A percentile compares a stretch with the other conserved stretches of the same genome.
phyloP scores from a whole-genome alignment of 2,888 invertebrate genomes.

The Tupiocoris notatus region DNA sequence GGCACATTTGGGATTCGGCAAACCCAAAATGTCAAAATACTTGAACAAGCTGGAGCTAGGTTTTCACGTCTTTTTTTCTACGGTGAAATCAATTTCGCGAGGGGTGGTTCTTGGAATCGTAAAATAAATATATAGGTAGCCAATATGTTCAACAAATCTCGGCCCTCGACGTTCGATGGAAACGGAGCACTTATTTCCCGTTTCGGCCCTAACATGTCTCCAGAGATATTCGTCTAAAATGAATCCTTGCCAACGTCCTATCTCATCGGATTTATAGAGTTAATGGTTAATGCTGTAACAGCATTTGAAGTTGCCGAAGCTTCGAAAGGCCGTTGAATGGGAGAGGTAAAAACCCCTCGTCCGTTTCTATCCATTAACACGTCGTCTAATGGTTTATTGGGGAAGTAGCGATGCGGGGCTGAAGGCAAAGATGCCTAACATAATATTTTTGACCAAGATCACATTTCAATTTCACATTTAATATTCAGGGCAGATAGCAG shows the following conservation, averaged over 20 bases:
- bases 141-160: too few relatives aligned
- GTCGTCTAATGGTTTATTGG: neutral
- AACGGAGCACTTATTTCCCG: neutral
- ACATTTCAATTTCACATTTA: too few relatives aligned
- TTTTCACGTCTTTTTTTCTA: too few relatives aligned
- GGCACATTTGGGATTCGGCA: too few relatives aligned
- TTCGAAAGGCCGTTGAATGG: neutral
- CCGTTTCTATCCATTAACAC: neutral
- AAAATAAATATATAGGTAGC: too few relatives aligned
- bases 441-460: too few relatives aligned
- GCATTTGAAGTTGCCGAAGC: conserved; percentile 5
- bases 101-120: too few relatives aligned
- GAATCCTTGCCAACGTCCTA: neutral
- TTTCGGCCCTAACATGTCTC: neutral
- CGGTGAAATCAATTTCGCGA: too few relatives aligned
- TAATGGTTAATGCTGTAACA: conserved; percentile 10
- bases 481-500: too few relatives aligned
- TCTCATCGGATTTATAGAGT: conserved; percentile 17
- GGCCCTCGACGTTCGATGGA: neutral
- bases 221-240: neutral
- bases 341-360: neutral
- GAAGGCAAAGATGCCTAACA: too few relatives aligned
- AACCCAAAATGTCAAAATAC: too few relatives aligned
- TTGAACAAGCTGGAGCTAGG: too few relatives aligned
- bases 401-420: neutral